Evolutionary conservation across 1,140 invertebrate genomes (phyloP).

Genomic region (Apocrypta bakeri): DNA sequence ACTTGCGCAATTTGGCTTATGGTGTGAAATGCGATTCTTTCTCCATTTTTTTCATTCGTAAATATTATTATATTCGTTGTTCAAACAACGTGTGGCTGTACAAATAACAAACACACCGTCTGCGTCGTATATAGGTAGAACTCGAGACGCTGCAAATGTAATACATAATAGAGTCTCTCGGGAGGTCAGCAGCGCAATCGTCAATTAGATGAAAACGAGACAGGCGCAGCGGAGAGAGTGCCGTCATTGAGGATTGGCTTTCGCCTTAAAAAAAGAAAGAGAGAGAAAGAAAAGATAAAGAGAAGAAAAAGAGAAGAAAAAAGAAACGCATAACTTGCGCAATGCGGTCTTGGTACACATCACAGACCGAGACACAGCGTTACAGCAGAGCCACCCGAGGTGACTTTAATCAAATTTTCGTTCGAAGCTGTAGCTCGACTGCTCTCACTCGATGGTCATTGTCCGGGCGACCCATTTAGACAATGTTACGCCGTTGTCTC

Average conservation of each 20-base stretch:
- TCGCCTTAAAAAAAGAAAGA: background rate
- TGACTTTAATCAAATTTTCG: conserved; percentile 69
- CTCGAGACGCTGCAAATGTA: conserved; percentile 3
- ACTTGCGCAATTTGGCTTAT: conserved; percentile 20
- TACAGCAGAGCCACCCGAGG: conserved; percentile 25
- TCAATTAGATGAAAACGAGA: conserved; percentile 26
- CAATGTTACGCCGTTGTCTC: conserved; percentile 44
- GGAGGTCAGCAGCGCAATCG: background rate
- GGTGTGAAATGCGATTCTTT: too few species aligned
- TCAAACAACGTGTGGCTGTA: too few species aligned
- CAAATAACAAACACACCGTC: too few species aligned
- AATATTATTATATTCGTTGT: too few species aligned
- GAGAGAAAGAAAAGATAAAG: background rate
- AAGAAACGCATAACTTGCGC: conserved; percentile 19
- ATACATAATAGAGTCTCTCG: background rate
- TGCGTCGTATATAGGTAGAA: too few species aligned
- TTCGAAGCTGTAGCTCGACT: conserved; percentile 51
- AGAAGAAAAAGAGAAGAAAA: background rate
- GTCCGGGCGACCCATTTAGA: conserved; percentile 63
- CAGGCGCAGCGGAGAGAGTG: background rate
- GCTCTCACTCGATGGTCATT: conserved; percentile 59
- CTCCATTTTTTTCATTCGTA: too few species aligned
- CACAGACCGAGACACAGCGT: background rate
- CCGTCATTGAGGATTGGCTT: conserved; percentile 15
- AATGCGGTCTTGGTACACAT: background rate